These are phyloP conservation scores for Gopherus evgoodei DNA, from an alignment of 2,113 vertebrate species.

Conservation along the genomic window DNA sequence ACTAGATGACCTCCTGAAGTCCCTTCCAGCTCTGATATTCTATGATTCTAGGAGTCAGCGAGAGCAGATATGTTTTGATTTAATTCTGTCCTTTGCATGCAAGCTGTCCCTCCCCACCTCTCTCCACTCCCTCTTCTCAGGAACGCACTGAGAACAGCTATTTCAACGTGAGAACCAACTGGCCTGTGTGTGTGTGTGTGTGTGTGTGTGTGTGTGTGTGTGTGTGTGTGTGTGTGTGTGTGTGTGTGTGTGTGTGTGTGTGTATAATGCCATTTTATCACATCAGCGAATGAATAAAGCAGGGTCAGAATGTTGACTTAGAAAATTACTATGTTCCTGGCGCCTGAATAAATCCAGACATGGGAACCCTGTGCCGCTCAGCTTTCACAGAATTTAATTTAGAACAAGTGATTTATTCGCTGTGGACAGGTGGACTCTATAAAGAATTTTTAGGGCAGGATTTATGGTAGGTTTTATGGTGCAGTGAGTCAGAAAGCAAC, in stretches of 20 bases:
- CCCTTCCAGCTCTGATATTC: no score
- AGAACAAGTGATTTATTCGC: slow-evolving; percentile 81
- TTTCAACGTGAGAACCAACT: slow-evolving; percentile 53
- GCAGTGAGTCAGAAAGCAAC: slow-evolving; percentile 36
- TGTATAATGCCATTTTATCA: slow-evolving; percentile 70
- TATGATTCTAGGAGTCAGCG: not conserved
- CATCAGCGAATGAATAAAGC: slow-evolving; percentile 66
- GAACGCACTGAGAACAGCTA: slow-evolving; percentile 46
- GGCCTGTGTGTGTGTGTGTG: not conserved
- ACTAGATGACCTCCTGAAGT: no score
- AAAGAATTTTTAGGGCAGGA: slow-evolving; percentile 73
- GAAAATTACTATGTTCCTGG: slow-evolving; percentile 79
- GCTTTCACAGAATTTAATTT: slow-evolving; percentile 80
- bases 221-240: not conserved
- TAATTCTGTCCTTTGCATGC: slow-evolving; percentile 67
- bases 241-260: not conserved
- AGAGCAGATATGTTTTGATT: slow-evolving; percentile 67
- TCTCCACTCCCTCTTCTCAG: slow-evolving; percentile 41
- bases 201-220: not conserved
- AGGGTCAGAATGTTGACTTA: slow-evolving; percentile 79
- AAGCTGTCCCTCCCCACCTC: slow-evolving; percentile 26
- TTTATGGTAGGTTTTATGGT: slow-evolving; percentile 64
- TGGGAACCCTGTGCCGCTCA: slow-evolving; percentile 63
- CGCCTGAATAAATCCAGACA: slow-evolving; percentile 78
- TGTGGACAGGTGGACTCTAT: slow-evolving; percentile 78